Conservation (phyloP, 2,113 vertebrate species). For the Edolisoma coerulescens region DNA sequence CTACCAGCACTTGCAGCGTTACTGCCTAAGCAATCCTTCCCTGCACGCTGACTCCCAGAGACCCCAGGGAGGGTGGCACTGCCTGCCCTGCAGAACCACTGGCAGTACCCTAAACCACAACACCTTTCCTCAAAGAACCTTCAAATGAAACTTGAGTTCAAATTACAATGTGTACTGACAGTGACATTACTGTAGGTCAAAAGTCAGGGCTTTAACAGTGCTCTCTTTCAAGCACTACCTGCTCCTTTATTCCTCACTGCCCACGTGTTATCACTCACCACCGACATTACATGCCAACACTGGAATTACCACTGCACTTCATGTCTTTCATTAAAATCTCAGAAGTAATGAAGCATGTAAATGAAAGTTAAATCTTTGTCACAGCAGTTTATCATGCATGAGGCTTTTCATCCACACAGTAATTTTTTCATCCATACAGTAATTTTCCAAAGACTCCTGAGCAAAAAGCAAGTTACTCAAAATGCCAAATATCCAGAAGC, state of each 20-base stretch:
- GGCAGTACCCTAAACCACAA: neutral
- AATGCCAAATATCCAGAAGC: conserved; percentile 26
- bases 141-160: neutral
- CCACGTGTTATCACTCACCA: neutral
- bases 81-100: neutral
- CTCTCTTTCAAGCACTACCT: neutral
- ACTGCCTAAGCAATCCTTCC: neutral
- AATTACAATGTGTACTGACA: fast-evolving
- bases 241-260: neutral
- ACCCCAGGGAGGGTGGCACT: neutral
- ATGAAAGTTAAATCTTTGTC: conserved; percentile 24
- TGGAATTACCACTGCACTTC: neutral
- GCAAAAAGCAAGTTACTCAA: neutral
- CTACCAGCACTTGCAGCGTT: neutral
- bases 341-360: conserved; percentile 29
- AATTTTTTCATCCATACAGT: neutral
- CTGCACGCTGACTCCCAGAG: neutral
- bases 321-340: conserved; percentile 1
- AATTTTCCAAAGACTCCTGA: neutral
- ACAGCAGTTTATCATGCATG: neutral
- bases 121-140: neutral
- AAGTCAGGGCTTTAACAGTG: neutral
- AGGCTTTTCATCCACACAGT: neutral
- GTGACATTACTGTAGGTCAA: neutral
- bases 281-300: neutral